A percentile compares a stretch with the other conserved stretches of the same genome.
phyloP scores from a whole-genome alignment of 1,140 invertebrate species.

The Zaprionus kolodkinae region DNA sequence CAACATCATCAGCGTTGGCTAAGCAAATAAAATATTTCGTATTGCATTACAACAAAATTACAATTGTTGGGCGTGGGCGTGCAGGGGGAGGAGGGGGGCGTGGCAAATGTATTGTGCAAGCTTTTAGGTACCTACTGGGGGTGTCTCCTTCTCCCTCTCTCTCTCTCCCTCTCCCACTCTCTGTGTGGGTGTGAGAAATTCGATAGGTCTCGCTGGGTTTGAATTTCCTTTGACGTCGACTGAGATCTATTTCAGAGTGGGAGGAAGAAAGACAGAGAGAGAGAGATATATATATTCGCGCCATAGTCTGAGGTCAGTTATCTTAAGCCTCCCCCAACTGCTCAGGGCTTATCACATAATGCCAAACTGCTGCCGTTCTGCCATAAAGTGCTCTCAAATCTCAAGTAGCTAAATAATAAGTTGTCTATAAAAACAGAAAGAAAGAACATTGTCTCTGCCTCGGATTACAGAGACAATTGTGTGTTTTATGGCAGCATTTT shows the following conservation, averaged over 20 bases:
- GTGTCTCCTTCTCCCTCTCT: neutral
- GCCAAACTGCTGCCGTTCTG: slow-evolving; percentile 11
- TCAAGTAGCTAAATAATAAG: neutral
- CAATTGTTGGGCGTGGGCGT: slow-evolving; percentile 40
- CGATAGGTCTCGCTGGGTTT: slow-evolving; percentile 47
- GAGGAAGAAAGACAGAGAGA: neutral
- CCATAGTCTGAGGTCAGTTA: slow-evolving; percentile 2
- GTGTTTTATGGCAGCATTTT: neutral
- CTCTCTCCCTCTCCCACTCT: neutral
- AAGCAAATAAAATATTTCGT: slow-evolving; percentile 68
- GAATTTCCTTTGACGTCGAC: neutral
- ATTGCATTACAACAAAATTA: slow-evolving; percentile 79
- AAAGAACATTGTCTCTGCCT: neutral
- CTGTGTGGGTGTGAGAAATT: slow-evolving; percentile 70
- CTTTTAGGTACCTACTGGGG: slow-evolving; percentile 67
- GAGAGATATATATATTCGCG: too few species aligned
- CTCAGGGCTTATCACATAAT: neutral
- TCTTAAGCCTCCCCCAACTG: neutral
- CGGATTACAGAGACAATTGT: neutral
- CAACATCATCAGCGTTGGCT: slow-evolving; percentile 53
- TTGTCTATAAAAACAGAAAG: neutral
- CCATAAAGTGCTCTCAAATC: neutral
- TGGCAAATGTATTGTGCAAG: slow-evolving; percentile 56
- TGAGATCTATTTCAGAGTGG: neutral
- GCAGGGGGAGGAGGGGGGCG: neutral